These are phyloP conservation scores for Metellina segmentata DNA, from an alignment of 2,888 invertebrate genomes.

Conservation along the genomic window DNA sequence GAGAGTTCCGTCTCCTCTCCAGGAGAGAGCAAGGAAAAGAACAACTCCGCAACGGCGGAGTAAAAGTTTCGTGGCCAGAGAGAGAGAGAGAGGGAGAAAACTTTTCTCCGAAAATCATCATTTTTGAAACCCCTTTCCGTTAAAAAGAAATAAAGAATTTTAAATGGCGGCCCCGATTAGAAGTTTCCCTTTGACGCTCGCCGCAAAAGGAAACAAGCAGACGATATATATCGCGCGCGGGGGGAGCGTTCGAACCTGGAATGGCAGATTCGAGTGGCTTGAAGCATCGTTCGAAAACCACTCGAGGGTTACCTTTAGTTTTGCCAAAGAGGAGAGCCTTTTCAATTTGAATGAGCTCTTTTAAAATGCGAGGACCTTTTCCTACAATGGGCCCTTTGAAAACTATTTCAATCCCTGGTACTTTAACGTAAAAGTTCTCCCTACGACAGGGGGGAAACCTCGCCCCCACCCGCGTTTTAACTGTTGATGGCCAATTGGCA, in stretches of 20 bases:
- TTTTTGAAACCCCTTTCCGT: slow-evolving; percentile 66
- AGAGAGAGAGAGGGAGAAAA: slow-evolving; percentile 53
- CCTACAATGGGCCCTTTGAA: slow-evolving; percentile 72
- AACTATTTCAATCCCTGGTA: slow-evolving; percentile 19
- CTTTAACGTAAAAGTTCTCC: slow-evolving; percentile 66
- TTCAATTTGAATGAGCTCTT: slow-evolving; percentile 72
- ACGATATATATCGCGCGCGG: slow-evolving; percentile 46
- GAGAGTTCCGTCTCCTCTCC: slow-evolving; percentile 6
- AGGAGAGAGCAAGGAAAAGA: slow-evolving; percentile 50
- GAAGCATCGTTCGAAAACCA: slow-evolving; percentile 73
- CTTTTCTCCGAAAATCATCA: slow-evolving; percentile 71
- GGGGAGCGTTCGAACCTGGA: slow-evolving; percentile 36
- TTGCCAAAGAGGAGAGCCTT: slow-evolving; percentile 56
- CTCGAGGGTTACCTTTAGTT: slow-evolving; percentile 73
- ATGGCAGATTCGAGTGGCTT: slow-evolving; percentile 67
- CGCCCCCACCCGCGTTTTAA: slow-evolving; percentile 46
- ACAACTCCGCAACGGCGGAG: slow-evolving; percentile 45
- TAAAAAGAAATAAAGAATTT: slow-evolving; percentile 68
- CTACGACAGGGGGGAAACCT: slow-evolving; percentile 23
- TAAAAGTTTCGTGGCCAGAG: not conserved
- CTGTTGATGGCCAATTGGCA: slow-evolving; percentile 72
- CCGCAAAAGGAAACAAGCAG: slow-evolving; percentile 50
- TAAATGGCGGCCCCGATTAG: slow-evolving; percentile 71
- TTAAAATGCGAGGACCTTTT: slow-evolving; percentile 47
- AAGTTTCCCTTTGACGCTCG: slow-evolving; percentile 65